Conservation (phyloP, 2,888 invertebrate species). For the Sphaeridia pumilis region DNA sequence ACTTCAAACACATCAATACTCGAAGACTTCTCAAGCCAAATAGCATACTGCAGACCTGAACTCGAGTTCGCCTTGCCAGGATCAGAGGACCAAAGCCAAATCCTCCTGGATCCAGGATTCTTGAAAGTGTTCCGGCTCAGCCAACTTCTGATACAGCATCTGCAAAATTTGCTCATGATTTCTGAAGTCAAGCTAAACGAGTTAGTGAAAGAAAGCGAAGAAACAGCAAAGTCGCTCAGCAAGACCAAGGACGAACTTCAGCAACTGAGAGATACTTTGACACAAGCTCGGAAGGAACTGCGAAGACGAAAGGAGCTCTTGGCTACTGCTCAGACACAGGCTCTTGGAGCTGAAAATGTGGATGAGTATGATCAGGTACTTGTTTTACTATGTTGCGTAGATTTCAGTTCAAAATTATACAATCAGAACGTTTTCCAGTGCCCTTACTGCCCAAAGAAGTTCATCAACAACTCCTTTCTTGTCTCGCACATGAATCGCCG, state of each 20-base stretch:
- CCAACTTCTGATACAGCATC: conserved; percentile 27
- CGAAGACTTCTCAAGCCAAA: conserved; percentile 20
- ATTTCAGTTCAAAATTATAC: neutral
- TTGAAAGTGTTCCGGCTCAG: conserved; percentile 29
- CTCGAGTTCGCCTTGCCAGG: conserved; percentile 23
- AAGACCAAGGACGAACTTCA: conserved; percentile 18
- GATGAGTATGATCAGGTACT: conserved; percentile 29
- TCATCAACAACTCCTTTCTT: conserved; percentile 22
- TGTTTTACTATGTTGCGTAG: neutral
- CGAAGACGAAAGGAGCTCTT: conserved; percentile 26
- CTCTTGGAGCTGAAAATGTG: conserved; percentile 21
- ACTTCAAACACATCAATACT: conserved; percentile 19
- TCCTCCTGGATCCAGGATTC: conserved; percentile 25
- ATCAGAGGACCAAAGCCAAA: conserved; percentile 1
- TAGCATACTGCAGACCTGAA: conserved; percentile 28
- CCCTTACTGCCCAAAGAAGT: conserved; percentile 31
- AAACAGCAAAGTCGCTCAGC: neutral
- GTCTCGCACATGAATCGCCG: conserved; percentile 30
- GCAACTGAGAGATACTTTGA: conserved; percentile 20
- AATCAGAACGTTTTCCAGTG: conserved; percentile 18
- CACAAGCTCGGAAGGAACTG: conserved; percentile 25
- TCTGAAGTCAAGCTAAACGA: conserved; percentile 12
- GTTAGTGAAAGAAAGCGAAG: conserved; percentile 10
- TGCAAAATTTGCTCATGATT: conserved; percentile 12
- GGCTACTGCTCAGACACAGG: conserved; percentile 22